Evolutionary conservation across 2,888 invertebrate genomes (phyloP).

Genomic region (Metalampra italica): DNA sequence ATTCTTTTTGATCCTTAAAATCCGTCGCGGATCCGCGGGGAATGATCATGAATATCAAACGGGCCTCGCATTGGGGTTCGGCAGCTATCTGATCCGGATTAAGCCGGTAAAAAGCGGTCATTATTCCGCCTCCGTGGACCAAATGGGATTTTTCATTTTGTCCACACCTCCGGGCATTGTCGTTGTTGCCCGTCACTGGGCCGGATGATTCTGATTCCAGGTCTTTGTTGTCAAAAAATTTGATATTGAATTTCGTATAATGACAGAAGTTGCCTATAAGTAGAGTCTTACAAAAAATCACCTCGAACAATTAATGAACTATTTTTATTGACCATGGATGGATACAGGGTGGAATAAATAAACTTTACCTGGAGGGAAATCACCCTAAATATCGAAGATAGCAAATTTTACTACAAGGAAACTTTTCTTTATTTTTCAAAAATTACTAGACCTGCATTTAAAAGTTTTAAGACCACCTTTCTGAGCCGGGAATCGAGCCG

Average conservation of each 20-base stretch:
- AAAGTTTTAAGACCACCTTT: too few species aligned
- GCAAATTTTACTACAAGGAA: too few species aligned
- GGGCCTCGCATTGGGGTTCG: slow-evolving; percentile 52
- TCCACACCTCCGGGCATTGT: slow-evolving; percentile 67
- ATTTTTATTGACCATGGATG: too few species aligned
- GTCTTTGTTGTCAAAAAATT: slow-evolving; percentile 4
- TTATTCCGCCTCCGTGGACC: slow-evolving; percentile 66
- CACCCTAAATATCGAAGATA: too few species aligned
- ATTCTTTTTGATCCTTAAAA: slow-evolving; percentile 35
- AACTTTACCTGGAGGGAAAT: too few species aligned
- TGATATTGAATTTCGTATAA: neutral
- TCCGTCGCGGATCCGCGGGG: slow-evolving; percentile 35
- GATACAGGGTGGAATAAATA: too few species aligned
- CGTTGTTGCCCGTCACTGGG: slow-evolving; percentile 41
- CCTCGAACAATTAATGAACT: too few species aligned
- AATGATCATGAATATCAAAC: slow-evolving; percentile 71
- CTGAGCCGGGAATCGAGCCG: too few species aligned
- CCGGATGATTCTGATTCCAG: slow-evolving; percentile 37
- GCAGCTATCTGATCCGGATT: slow-evolving; percentile 71
- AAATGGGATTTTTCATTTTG: slow-evolving; percentile 68
- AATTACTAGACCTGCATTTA: too few species aligned
- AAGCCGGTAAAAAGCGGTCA: slow-evolving; percentile 71
- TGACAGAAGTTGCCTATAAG: too few species aligned
- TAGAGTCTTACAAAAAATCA: too few species aligned
- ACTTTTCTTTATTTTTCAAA: too few species aligned